Conservation (phyloP, 2,797 vertebrate species). For the Urophycis tenuis region DNA sequence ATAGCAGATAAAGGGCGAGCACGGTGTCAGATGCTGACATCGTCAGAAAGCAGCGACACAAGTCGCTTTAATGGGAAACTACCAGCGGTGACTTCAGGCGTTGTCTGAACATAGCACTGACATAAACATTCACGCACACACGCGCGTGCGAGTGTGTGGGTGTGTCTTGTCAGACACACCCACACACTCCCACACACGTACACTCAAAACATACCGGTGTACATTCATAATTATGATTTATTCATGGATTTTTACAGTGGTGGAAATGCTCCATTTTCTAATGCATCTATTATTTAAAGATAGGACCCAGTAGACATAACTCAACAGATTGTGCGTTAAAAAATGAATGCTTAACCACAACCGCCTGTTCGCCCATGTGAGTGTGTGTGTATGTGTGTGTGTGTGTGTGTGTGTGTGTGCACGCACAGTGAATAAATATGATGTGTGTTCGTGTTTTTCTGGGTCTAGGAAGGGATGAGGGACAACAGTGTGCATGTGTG, state of each 20-base stretch:
- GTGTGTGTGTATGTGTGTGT: constrained; percentile 4
- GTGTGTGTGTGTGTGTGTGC: constrained; percentile 12
- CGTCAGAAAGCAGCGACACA: background rate
- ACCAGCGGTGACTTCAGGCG: background rate
- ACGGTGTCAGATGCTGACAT: background rate
- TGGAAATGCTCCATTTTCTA: constrained; percentile 66
- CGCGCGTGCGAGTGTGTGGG: background rate
- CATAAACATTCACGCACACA: background rate
- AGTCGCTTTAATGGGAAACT: background rate
- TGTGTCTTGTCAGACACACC: background rate
- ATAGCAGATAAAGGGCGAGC: background rate
- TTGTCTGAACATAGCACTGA: background rate
- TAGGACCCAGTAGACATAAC: constrained; percentile 59
- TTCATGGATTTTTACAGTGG: constrained; percentile 65
- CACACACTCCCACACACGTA: background rate
- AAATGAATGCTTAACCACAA: constrained; percentile 59
- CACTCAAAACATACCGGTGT: constrained; percentile 33
- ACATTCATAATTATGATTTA: constrained; percentile 57
- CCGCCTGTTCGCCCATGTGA: background rate
- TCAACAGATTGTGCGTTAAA: constrained; percentile 66
- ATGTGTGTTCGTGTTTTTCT: background rate
- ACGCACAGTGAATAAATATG: background rate
- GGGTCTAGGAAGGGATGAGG: background rate
- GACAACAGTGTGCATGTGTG: background rate
- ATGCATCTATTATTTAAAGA: constrained; percentile 71